These are phyloP conservation scores for Anastrepha obliqua DNA, from an alignment of 1,140 invertebrate genomes.

Conservation along the genomic window DNA sequence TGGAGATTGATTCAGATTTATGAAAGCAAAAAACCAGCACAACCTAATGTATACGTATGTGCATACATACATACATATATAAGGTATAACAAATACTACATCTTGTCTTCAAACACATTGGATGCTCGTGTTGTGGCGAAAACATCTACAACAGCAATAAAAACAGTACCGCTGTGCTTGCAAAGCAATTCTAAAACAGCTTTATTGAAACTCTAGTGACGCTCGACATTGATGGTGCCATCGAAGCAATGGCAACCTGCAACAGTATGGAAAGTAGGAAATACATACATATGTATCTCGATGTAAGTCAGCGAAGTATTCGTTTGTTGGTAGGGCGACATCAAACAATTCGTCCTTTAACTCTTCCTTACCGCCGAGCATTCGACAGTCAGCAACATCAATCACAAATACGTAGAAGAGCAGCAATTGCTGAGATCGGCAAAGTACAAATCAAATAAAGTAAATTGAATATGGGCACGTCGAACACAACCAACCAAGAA, in stretches of 20 bases:
- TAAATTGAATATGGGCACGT: constrained; percentile 53
- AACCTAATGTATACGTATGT: no score
- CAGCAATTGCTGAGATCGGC: constrained; percentile 23
- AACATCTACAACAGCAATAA: neutral
- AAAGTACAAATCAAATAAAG: constrained; percentile 55
- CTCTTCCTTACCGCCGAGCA: neutral
- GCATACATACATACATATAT: no score
- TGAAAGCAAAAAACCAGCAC: no score
- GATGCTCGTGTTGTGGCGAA: neutral
- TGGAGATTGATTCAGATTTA: no score
- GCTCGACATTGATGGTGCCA: neutral
- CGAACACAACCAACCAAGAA: neutral
- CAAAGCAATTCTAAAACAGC: neutral
- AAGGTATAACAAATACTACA: neutral
- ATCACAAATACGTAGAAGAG: constrained; percentile 28
- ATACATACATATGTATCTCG: neutral
- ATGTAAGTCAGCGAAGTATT: neutral
- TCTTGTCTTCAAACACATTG: neutral
- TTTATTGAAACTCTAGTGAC: constrained; percentile 14
- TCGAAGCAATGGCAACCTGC: neutral
- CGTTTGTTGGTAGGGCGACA: neutral
- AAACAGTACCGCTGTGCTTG: neutral
- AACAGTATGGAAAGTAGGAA: neutral
- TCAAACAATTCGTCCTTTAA: constrained; percentile 15
- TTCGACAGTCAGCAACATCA: constrained; percentile 24